phyloP scores from a whole-genome alignment of 1,140 invertebrate genomes.

The Lepidurus packardi region DNA sequence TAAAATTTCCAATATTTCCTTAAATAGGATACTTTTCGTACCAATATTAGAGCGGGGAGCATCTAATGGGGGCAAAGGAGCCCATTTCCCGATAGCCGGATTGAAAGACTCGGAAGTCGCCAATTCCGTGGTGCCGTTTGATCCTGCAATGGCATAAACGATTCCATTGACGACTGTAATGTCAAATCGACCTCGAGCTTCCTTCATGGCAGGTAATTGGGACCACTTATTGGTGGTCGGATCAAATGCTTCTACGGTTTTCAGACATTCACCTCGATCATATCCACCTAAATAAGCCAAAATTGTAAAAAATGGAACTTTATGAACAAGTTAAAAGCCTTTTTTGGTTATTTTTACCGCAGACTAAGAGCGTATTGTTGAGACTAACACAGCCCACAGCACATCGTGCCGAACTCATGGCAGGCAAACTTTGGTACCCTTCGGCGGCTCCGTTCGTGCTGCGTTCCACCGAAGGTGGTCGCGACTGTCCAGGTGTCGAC shows the following conservation, averaged over 20 bases:
- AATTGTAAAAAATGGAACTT: background rate
- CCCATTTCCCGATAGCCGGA: constrained; percentile 56
- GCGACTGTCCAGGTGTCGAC: constrained; percentile 34
- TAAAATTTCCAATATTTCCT: too few relatives aligned
- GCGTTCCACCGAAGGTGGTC: constrained; percentile 32
- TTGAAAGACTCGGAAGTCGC: constrained; percentile 62
- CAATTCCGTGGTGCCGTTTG: constrained; percentile 68
- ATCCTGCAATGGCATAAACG: constrained; percentile 71
- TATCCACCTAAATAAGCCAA: constrained; percentile 62
- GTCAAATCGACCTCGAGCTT: constrained; percentile 66
- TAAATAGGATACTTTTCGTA: constrained; percentile 36
- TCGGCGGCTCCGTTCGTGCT: constrained; percentile 43
- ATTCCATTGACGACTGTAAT: constrained; percentile 59
- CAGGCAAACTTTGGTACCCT: constrained; percentile 56
- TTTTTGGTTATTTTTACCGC: constrained; percentile 52
- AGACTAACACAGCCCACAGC: constrained; percentile 66
- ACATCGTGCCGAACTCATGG: constrained; percentile 64
- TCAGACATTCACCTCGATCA: constrained; percentile 74
- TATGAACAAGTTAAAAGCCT: background rate
- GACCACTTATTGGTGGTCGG: constrained; percentile 63
- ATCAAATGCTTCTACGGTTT: constrained; percentile 66
- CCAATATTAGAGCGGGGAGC: constrained; percentile 61
- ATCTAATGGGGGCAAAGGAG: constrained; percentile 54
- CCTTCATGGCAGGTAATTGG: constrained; percentile 59
- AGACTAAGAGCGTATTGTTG: constrained; percentile 62